Evolutionary conservation across 1,140 invertebrate genomes (phyloP).

Genomic region (Macrosteles quadrilineatus): DNA sequence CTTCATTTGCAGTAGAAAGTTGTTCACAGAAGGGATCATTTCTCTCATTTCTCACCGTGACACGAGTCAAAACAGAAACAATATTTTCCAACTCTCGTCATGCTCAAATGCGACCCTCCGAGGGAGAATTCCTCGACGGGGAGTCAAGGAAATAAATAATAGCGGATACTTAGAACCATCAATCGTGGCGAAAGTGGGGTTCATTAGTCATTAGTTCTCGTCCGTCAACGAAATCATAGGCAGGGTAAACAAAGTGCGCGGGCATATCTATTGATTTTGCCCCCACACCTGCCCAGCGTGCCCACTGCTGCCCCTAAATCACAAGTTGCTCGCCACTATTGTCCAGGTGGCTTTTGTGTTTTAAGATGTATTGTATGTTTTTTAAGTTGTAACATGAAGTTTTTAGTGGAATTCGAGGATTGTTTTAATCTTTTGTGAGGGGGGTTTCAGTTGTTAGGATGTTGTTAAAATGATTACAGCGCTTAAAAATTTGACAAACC

Average conservation of each 20-base stretch:
- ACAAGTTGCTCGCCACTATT: too few relatives aligned
- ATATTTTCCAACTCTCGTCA: background rate
- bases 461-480: too few relatives aligned
- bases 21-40: background rate
- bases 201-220: constrained; percentile 8
- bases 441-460: too few relatives aligned
- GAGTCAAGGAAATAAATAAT: constrained; percentile 26
- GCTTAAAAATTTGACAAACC: too few relatives aligned
- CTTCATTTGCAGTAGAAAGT: too few relatives aligned
- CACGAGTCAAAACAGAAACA: constrained; percentile 20
- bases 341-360: too few relatives aligned
- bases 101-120: background rate
- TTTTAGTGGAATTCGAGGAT: too few relatives aligned
- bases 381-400: too few relatives aligned
- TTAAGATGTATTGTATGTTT: too few relatives aligned
- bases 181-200: constrained; percentile 7
- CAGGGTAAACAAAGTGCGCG: constrained; percentile 19
- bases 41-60: background rate
- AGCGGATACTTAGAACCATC: constrained; percentile 13
- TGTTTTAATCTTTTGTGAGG: too few relatives aligned
- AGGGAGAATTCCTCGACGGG: background rate
- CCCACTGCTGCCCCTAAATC: constrained; percentile 1
- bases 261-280: constrained; percentile 15
- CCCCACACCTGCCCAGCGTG: background rate
- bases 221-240: constrained; percentile 21